Percentiles rank a stretch among this genome's conserved stretches.
phyloP scores from a whole-genome alignment of 2,888 invertebrate species.

The Ophonus ardosiacus region DNA sequence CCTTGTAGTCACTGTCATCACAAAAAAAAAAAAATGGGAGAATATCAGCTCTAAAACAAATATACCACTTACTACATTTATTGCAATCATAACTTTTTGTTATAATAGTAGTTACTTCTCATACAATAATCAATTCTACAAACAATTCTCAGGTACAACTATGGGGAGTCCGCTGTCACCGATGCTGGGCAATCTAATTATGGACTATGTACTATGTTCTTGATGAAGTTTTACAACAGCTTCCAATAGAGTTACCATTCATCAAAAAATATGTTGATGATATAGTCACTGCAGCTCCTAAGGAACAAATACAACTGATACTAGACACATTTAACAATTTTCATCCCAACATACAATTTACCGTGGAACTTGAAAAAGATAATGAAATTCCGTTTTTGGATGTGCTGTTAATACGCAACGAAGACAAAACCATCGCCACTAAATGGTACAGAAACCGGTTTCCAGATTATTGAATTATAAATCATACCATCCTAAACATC shows the following conservation, averaged over 20 bases:
- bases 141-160: neutral
- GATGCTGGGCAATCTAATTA: neutral
- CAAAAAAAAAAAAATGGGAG: neutral
- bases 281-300: neutral
- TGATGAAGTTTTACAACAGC: neutral
- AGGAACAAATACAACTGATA: neutral
- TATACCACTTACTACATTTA: neutral
- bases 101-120: neutral
- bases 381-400: too few species aligned
- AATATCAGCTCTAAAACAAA: neutral
- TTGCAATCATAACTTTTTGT: neutral
- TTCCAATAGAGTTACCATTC: neutral
- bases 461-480: neutral
- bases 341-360: neutral
- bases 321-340: neutral
- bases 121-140: neutral
- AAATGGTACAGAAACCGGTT: too few species aligned
- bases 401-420: too few species aligned
- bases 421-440: too few species aligned
- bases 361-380: too few species aligned
- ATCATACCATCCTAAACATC: neutral
- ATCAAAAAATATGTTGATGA: constrained; percentile 3
- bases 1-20: neutral
- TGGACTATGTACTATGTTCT: too few species aligned
- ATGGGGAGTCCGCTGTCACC: neutral